Evolutionary conservation across 1,140 invertebrate genomes (phyloP).

Genomic region (Bombus huntii): DNA sequence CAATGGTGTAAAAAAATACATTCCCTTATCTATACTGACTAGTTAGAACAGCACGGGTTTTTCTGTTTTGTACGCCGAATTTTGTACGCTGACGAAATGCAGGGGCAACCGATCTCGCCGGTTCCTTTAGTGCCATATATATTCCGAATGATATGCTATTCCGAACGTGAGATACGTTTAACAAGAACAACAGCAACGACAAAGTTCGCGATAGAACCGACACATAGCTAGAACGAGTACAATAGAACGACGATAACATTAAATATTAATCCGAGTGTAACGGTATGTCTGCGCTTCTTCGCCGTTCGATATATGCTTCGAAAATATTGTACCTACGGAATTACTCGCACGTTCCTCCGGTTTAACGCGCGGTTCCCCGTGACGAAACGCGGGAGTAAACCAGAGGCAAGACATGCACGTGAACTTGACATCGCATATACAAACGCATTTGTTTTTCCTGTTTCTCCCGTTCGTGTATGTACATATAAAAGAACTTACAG

Average conservation of each 20-base stretch:
- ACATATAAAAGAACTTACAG: constrained; percentile 48
- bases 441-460: background rate
- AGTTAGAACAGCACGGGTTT: constrained; percentile 65
- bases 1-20: constrained; percentile 75
- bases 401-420: background rate
- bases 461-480: background rate
- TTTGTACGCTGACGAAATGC: constrained; percentile 36
- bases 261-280: background rate
- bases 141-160: constrained; percentile 15
- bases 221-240: background rate
- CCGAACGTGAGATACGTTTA: constrained; percentile 19
- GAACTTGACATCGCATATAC: constrained; percentile 4
- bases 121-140: background rate
- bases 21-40: constrained; percentile 78
- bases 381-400: background rate
- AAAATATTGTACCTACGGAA: background rate
- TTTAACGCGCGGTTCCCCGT: background rate
- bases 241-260: background rate
- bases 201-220: background rate
- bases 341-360: background rate
- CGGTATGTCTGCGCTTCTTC: background rate
- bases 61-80: constrained; percentile 36
- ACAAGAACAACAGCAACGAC: constrained; percentile 17
- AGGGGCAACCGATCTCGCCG: background rate
- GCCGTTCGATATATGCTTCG: background rate